Evolutionary conservation across 2,113 vertebrate genomes (phyloP), one percentile per base, ranked within the genome.

Genomic region (Colaptes auratus): DNA sequence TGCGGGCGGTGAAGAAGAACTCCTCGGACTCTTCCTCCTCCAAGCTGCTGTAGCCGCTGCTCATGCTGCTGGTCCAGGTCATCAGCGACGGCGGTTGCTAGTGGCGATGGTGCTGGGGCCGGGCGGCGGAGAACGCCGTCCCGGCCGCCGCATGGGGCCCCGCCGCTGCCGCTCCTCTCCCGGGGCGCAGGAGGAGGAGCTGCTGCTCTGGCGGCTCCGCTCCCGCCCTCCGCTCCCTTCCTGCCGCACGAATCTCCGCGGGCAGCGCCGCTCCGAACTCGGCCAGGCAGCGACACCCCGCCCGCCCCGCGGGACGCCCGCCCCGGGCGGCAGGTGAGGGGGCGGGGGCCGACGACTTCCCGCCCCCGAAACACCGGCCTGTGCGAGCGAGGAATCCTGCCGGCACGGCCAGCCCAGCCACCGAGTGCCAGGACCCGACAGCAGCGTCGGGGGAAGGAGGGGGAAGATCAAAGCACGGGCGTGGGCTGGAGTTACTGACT

Each of bases 11-110:
- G 98, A 99, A 99, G 96, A 99, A 99, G 94, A 98, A 99, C 97
- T 99, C 99, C 95, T 99, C 99, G 67, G 98, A 98, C 97, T 99
- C 98, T 93, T 98, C 98, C 74, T 99, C 99, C 98, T 99, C 99
- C 97, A 99, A 97, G 97, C 99, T 99, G 93, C 99, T 99, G 98
- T 99, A 99, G 71, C 99, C 99, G 97, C 99, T 99, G 97, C 99
- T 99, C 99, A 99, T 99, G 95, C 98, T 99, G 99, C 98, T 98
- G 83, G 96, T 98, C 98, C 99, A 98, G 97, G 98, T 98, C 98
- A 98, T 98, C 98, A 96, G 97, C 83, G 69, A 79, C 60, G 89
- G 94, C 91, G 9, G 78, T 72, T 98, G 98, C 97, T 98, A 21
- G 66, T 52, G 66, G 10, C 33, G 66, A 10, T 31, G n/a, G 13